Evolutionary conservation across 1,140 invertebrate genomes (phyloP), one percentile per base, ranked within the genome.

Genomic region (Pogonognathellus flavescens): DNA sequence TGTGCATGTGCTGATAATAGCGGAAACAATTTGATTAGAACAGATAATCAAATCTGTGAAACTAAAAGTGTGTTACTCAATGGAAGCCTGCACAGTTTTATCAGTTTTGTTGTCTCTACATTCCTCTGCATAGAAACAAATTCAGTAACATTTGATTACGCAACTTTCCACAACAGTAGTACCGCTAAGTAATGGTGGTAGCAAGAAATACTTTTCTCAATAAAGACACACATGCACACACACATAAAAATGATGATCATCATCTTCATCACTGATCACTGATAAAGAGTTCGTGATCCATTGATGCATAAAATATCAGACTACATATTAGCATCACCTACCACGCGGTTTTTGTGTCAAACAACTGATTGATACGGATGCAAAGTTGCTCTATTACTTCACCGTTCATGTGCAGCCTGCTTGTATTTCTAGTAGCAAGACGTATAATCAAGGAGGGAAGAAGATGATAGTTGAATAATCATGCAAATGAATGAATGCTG

Each of bases 11-110:
- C 22, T 66, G 62, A 66, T 76, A 76, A 76, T 76, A 76, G 70
- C 70, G 70, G 70, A 76, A 76, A 76, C 49, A 76, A 76, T 76
- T 76, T 76, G 62, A 66, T 66, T 66, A 20, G 41, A 31, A 18
- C n/a, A 49, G 70, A 76, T 76, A 49, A 76, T 76, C 41, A 76
- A 76, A 76, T 76, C 70, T 76, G 70, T 76, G 31, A 76, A 49
- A 49, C 31, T 76, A 9, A 49, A 41, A 62, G 59, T 62, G n/a
- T 18, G 70, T 76, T 76, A 50, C 70, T 49, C 25, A 76, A 76
- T 25, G 11, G 1, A 72, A 50, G 70, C 31, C 3, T 18, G 13
- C 9, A 16, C 18, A 49, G 31, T 41, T 18, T 76, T 50, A 76
- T 31, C 62, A 66, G 62, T 25, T 25, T 66, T 10, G 25, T 66